Evolutionary conservation across 2,797 vertebrate genomes (phyloP).

Genomic region (Microchirus variegatus): DNA sequence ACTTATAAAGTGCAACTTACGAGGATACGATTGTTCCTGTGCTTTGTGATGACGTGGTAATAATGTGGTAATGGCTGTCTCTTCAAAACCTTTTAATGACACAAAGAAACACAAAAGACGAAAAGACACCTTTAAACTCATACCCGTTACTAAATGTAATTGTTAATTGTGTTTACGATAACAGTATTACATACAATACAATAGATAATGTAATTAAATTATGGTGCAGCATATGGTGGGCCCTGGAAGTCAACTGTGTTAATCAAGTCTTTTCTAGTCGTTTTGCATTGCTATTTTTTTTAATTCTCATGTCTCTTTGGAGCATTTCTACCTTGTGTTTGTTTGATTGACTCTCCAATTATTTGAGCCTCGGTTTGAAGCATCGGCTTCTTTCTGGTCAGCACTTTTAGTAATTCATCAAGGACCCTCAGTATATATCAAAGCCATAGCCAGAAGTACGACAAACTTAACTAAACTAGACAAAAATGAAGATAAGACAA

Average conservation of each 20-base stretch:
- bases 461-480: too few relatives aligned
- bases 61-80: background rate
- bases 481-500: slow-evolving; percentile 5
- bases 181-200: background rate
- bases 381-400: too few relatives aligned
- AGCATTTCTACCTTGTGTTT: too few relatives aligned
- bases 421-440: background rate
- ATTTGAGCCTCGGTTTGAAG: background rate
- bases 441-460: background rate
- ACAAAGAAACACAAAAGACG: background rate
- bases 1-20: background rate
- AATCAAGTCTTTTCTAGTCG: too few relatives aligned
- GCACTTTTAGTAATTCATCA: background rate
- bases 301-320: too few relatives aligned
- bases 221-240: background rate
- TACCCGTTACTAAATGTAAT: background rate
- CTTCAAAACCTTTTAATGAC: slow-evolving; percentile 4
- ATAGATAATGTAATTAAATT: slow-evolving; percentile 3
- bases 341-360: background rate
- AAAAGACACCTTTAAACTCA: slow-evolving; percentile 7
- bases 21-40: background rate
- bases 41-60: background rate
- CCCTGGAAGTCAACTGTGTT: too few relatives aligned
- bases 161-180: slow-evolving; percentile 4
- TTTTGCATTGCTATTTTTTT: too few relatives aligned